These are phyloP conservation scores for Physeter macrocephalus DNA, from an alignment of 2,113 vertebrate genomes.

Conservation along the genomic window DNA sequence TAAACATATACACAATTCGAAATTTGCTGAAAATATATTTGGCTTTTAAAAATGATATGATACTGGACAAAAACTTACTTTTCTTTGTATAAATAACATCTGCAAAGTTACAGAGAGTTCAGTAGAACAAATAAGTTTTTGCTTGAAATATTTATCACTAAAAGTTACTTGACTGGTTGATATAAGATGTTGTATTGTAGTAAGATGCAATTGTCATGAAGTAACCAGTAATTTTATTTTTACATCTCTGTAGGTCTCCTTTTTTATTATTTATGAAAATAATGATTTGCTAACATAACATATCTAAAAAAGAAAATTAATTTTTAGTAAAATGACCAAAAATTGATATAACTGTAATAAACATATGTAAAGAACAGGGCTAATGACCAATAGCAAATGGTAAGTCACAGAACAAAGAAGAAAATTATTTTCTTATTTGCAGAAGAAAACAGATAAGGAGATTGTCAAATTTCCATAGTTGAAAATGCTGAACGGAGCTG, in stretches of 20 bases:
- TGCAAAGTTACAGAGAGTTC: neutral
- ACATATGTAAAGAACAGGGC: neutral
- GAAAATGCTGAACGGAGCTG: neutral
- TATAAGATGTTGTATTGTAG: accelerated
- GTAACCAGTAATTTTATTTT: neutral
- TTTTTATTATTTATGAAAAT: neutral
- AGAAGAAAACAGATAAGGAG: neutral
- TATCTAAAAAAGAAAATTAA: neutral
- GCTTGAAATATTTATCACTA: neutral
- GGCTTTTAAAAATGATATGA: neutral
- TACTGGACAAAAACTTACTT: neutral
- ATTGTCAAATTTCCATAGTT: neutral
- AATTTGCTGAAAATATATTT: neutral
- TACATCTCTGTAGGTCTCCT: neutral
- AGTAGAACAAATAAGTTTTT: neutral
- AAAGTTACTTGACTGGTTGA: neutral
- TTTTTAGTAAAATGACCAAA: neutral
- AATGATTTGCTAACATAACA: neutral
- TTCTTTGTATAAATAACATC: neutral
- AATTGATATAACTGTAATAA: neutral
- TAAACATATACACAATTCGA: neutral
- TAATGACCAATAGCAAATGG: neutral
- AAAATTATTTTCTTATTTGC: neutral
- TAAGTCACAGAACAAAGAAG: neutral
- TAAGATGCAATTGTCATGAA: neutral